Base-by-base conservation (phyloP, 2,888 invertebrate species). In the Phyllotreta cruciferae region DNA sequence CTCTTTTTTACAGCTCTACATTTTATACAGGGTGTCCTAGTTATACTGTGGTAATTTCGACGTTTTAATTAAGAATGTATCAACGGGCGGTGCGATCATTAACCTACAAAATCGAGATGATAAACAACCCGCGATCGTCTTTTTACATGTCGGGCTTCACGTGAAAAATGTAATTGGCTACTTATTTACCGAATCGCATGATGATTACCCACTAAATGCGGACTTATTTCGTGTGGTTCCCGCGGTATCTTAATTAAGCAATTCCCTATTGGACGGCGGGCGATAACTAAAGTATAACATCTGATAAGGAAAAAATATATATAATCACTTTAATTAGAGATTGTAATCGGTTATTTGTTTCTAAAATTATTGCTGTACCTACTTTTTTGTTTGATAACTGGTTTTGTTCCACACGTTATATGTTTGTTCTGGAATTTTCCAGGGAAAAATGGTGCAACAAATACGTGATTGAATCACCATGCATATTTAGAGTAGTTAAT, bases 161-260 rank as follows among this genome's bases (percentile, higher is more conserved):
- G 36, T 52, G 52, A 60, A 60, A 60, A 60, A 60, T 52, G 42
- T 52, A 60, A 60, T 60, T 60, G 58, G 58, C 42, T 60, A 52
- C 49, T 60, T 60, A 52, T 60, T 52, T 52, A 60, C 34, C 14
- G 39, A 52, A 52, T 60, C 37, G 52, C 52, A 60, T 60, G 58
- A 60, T 52, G 58, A 60, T 60, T 60, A 60, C 52, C 44, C 52
- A 60, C 58, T 60, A 60, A 60, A 60, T 60, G 52, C 44, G 52
- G 52, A 52, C 47, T 60, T 60, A 52, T 60, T 60, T 60, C 58
- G 52, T 57, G 57, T 24, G 41, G 49, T 50, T 57, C 47, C 14
- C 42, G n/a, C n/a, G 52, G 35, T 60, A 60, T 60, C 58, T 60
- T 60, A 60, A 60, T 60, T 60, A 60, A 60, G 52, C 36, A 34